phyloP scores from a whole-genome alignment of 2,113 vertebrate species.

The Chunga burmeisteri region DNA sequence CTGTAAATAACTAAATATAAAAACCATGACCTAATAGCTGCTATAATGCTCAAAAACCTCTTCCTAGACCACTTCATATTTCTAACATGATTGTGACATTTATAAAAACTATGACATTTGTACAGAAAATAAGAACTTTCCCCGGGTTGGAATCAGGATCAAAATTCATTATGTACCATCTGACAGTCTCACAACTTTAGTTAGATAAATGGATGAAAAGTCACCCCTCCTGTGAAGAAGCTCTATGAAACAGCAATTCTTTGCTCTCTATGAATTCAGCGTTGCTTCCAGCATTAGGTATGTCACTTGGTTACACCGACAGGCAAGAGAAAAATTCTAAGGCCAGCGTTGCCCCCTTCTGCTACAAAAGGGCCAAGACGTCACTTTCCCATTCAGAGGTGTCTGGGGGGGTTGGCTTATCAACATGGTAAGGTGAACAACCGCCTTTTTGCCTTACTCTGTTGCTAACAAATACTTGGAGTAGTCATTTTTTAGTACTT shows the following conservation, averaged over 20 bases:
- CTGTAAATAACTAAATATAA: not conserved
- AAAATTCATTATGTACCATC: not conserved
- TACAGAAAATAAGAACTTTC: too few species aligned
- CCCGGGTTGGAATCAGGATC: not conserved
- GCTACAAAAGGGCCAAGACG: not conserved
- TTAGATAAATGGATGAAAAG: not conserved
- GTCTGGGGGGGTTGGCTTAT: not conserved
- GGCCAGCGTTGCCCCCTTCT: slow-evolving; percentile 53
- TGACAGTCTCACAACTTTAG: not conserved
- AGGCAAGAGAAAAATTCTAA: not conserved
- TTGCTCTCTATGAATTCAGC: not conserved
- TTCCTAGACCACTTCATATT: not conserved
- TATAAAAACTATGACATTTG: not conserved
- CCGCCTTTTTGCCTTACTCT: not conserved
- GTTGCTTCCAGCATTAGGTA: not conserved
- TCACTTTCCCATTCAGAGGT: not conserved
- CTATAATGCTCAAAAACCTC: not conserved
- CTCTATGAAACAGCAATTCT: not conserved
- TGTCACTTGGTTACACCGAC: not conserved
- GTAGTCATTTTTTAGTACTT: not conserved
- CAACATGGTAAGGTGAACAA: not conserved
- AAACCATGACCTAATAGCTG: not conserved
- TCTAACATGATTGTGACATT: not conserved
- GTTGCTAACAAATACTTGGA: not conserved
- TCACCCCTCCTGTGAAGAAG: not conserved